A percentile compares a stretch with the other conserved stretches of the same genome.
Conservation (phyloP, 2,797 vertebrate species). For the Sylvilagus floridanus region DNA sequence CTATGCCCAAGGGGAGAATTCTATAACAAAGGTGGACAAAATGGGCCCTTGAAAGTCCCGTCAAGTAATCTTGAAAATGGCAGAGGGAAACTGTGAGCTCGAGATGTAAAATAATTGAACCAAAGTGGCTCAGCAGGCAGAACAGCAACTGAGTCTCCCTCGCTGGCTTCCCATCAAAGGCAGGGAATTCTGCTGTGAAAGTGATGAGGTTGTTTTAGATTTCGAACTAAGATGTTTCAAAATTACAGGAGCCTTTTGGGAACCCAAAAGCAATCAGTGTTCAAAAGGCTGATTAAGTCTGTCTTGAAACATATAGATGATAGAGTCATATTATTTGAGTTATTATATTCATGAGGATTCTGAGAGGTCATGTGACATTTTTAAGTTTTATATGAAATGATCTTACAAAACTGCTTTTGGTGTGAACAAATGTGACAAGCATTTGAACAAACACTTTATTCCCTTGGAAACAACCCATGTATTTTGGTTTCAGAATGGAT, state of each 20-base stretch:
- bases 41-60: conserved; percentile 47
- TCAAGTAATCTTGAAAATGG: conserved; percentile 38
- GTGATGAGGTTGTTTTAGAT: conserved; percentile 65
- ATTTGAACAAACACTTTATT: conserved; percentile 76
- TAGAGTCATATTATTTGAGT: conserved; percentile 64
- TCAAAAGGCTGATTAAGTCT: conserved; percentile 73
- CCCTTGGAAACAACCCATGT: neutral
- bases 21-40: conserved; percentile 65
- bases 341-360: conserved; percentile 71
- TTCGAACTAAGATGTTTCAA: conserved; percentile 58
- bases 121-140: conserved; percentile 32
- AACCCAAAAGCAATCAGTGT: conserved; percentile 78
- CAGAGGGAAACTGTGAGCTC: conserved; percentile 21
- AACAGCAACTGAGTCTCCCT: neutral
- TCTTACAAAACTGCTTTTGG: conserved; percentile 80
- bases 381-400: conserved; percentile 79
- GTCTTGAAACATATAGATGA: conserved; percentile 69
- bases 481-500: conserved; percentile 72
- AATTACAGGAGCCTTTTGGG: conserved; percentile 71
- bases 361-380: conserved; percentile 68
- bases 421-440: conserved; percentile 79
- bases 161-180: neutral
- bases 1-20: conserved; percentile 71
- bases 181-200: conserved; percentile 64
- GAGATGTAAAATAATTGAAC: conserved; percentile 59